Base-by-base conservation (phyloP, 2,797 vertebrate genomes). In the Tapirus indicus region DNA sequence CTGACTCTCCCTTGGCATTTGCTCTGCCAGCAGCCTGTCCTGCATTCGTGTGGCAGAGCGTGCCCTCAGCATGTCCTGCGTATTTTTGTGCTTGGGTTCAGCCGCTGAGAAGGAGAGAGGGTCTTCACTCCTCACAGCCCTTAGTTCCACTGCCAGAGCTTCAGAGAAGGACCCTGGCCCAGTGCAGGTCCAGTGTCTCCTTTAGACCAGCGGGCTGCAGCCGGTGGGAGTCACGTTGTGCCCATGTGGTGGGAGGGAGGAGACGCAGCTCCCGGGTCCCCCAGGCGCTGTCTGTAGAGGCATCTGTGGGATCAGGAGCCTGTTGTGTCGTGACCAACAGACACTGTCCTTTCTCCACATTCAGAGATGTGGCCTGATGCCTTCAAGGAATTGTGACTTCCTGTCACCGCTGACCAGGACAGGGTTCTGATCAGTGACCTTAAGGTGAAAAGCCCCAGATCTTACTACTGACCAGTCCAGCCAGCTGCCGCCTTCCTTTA, bases 191-290 rank as follows among this genome's bases (percentile, higher is more conserved):
- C 35, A 1, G 16, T 10, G 23, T 47, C 38, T 79, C 71, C 17
- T 47, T 32, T 44, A 17, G 64, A 32, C 54, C 25, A 16, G 49
- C 14, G 13, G 49, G 49, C 49, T 52, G 47, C 47, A 11, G 47
- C 47, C 11, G 47, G 47, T 47, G 47, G 47, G 47, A 47, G 47
- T 47, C 47, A 47, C 47, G 10, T 47, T 47, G 38, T 74, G 25
- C 35, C 1, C 1, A 10, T 11, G 3, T 13, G 23, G 3, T 62
- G 7, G 44, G 41, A 29, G 10, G 4, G 6, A 35, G 14, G 18
- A 38, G 58, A 32, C 44, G 79, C 29, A 3, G 35, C 27, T 29
- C 27, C 17, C 3, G 27, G 66, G 82, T 49, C 18, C 9, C 62
- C 17, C 3, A 21, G 21, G 4, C 5, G 7, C 47, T 35, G 18